A percentile compares a stretch with the other conserved stretches of the same genome.
These are phyloP conservation scores for Sylvilagus floridanus DNA, from an alignment of 2,797 vertebrate species.

Conservation along the genomic window DNA sequence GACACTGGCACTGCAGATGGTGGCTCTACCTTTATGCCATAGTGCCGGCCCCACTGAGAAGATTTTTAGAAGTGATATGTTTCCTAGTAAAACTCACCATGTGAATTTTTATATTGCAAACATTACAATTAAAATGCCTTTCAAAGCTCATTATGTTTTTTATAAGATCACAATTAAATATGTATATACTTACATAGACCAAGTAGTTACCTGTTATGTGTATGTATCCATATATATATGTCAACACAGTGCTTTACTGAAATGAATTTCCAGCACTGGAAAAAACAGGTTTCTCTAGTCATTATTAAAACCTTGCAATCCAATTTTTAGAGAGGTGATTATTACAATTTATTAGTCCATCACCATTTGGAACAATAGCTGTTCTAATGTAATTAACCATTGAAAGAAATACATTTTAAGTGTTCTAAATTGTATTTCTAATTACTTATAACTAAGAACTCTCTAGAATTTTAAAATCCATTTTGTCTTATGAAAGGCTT, in stretches of 20 bases:
- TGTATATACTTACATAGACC: background rate
- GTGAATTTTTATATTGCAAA: slow-evolving; percentile 27
- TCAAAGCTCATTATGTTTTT: slow-evolving; percentile 15
- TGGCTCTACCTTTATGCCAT: no score
- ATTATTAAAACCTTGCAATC: slow-evolving; percentile 77
- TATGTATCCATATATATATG: background rate
- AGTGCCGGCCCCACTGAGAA: background rate
- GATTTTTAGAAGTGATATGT: slow-evolving; percentile 46
- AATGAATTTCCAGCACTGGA: slow-evolving; percentile 8
- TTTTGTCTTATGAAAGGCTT: slow-evolving; percentile 84
- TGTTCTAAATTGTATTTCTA: slow-evolving; percentile 86
- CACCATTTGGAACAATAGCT: slow-evolving; percentile 79
- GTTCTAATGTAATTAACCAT: slow-evolving; percentile 87
- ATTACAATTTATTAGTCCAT: slow-evolving; percentile 83
- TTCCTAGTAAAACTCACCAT: slow-evolving; percentile 12
- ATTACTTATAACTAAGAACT: slow-evolving; percentile 86
- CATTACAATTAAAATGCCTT: slow-evolving; percentile 34
- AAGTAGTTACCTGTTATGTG: background rate
- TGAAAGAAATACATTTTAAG: slow-evolving; percentile 84
- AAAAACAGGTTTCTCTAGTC: slow-evolving; percentile 55
- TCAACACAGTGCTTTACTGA: slow-evolving; percentile 31
- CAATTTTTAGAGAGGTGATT: slow-evolving; percentile 79
- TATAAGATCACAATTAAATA: slow-evolving; percentile 12
- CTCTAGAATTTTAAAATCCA: slow-evolving; percentile 79
- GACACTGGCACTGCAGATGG: no score